Base-by-base conservation (phyloP, 2,797 vertebrate genomes). In the Microctenopoma lineatum region DNA sequence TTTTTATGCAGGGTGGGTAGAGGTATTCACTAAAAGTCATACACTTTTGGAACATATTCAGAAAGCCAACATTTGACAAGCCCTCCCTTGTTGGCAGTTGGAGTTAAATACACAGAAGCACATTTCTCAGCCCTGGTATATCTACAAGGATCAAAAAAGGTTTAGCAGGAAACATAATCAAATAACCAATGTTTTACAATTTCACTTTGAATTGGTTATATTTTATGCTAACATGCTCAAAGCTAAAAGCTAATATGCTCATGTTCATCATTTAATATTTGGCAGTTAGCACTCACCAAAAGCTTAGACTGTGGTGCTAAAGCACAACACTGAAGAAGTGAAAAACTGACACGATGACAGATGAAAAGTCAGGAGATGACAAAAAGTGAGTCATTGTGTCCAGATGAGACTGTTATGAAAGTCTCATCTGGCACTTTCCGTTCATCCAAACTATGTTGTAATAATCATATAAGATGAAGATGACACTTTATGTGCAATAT, bases 31-130 rank as follows among this genome's bases (percentile, higher is more conserved):
- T 10, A 12, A 8, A 63, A 41, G 60, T 71, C 48, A 48, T 58
- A 71, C 32, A 72, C 66, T 14, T 68, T 53, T 47, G 15, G 8
- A 62, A 68, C 14, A 70, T 46, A 75, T 73, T 81, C 11, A 77
- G 54, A 67, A 57, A 64, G 3, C 7, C 12, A 11, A 46, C 29
- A 34, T 52, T 15, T 34, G 8, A 32, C 29, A 32, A 53, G 41
- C 59, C 21, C 39, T 61, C 6, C 13, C 4, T 36, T 58, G 29
- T 10, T 51, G 36, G n/a, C 10, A 1, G 21, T 21, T 2, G 1
- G 12, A 44, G 18, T 53, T 1, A 54, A 65, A 70, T 13, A 44
- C 9, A 2, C 3, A 21, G 52, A 7, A 39, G 45, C 44, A 66
- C 29, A 32, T 32, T 5, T 32, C 29, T 32, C 29, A 21, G 21